phyloP scores from a whole-genome alignment of 2,797 vertebrate genomes.

The Cryptoblepharus egeriae region DNA sequence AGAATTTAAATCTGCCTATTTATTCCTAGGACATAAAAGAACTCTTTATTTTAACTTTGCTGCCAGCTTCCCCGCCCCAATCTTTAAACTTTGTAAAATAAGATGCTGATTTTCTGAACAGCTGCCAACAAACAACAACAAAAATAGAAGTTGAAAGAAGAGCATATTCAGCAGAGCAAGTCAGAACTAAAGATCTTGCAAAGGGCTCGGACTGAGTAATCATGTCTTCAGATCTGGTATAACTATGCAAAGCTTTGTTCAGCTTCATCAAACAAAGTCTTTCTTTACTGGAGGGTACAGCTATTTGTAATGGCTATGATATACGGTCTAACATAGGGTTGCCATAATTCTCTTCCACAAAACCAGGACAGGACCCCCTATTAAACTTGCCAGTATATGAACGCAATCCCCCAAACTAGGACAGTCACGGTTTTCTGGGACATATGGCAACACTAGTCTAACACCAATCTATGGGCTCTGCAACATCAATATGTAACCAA shows the following conservation, averaged over 20 bases:
- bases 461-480: too few relatives aligned
- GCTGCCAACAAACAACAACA: slow-evolving; percentile 32
- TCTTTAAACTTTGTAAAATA: slow-evolving; percentile 64
- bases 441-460: too few relatives aligned
- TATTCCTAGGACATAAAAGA: slow-evolving; percentile 58
- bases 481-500: neutral
- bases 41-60: slow-evolving; percentile 62
- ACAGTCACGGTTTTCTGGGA: too few relatives aligned
- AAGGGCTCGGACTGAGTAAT: slow-evolving; percentile 41
- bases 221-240: slow-evolving; percentile 43
- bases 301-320: slow-evolving; percentile 12
- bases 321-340: too few relatives aligned
- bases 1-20: slow-evolving; percentile 42
- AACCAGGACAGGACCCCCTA: too few relatives aligned
- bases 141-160: slow-evolving; percentile 38
- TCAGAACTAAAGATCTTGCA: slow-evolving; percentile 41
- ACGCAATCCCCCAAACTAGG: too few relatives aligned
- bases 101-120: slow-evolving; percentile 58
- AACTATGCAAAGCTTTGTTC: slow-evolving; percentile 30
- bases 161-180: slow-evolving; percentile 36
- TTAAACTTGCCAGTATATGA: too few relatives aligned
- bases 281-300: slow-evolving; percentile 35
- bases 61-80: slow-evolving; percentile 51
- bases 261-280: slow-evolving; percentile 37
- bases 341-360: too few relatives aligned